Evolutionary conservation across 2,797 vertebrate genomes (phyloP), one percentile per base, ranked within the genome.

Genomic region (Rhinichthys osculus): DNA sequence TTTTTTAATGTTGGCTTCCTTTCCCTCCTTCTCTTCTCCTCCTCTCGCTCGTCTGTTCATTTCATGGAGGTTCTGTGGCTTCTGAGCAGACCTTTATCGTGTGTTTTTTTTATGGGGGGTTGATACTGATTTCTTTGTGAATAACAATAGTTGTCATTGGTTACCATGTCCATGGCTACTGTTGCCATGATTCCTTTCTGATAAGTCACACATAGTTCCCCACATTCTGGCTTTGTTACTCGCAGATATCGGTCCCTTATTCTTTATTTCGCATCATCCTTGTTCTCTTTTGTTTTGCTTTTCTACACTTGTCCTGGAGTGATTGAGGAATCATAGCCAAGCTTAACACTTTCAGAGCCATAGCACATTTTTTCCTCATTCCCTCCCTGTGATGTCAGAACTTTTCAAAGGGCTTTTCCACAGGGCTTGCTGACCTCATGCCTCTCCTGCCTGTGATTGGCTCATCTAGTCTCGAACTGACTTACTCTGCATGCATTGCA

Each of bases 391-490:
- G 87, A 88, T 90, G 85, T 89, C 88, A 89, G 76, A 86, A 81
- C 94, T 95, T 90, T 93, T 93, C 91, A 93, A 95, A 95, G 95
- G 95, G 94, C 94, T 95, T 93, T 88, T 90, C 85, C 88, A 76
- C 84, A 81, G 86, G 90, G 86, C 87, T 89, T 89, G 89, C 89
- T 89, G 86, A 89, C 71, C 33, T 64, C 62, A 91, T 87, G 81
- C 86, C 91, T 91, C 78, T 86, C 76, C 85, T 73, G 77, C 82
- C 81, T 79, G 85, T 79, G 85, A 90, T 88, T 83, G 85, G 87
- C 84, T 86, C 54, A 84, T 87, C 81, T 78, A 69, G 73, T 42
- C 78, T 89, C 81, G 77, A 80, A 90, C 81, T 84, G 77, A 85
- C 84, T 77, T 84, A 86, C 17, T 84, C 88, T 85, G 87, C 85